Evolutionary conservation across 1,140 invertebrate species (phyloP).

Genomic region (Bombus fervidus): DNA sequence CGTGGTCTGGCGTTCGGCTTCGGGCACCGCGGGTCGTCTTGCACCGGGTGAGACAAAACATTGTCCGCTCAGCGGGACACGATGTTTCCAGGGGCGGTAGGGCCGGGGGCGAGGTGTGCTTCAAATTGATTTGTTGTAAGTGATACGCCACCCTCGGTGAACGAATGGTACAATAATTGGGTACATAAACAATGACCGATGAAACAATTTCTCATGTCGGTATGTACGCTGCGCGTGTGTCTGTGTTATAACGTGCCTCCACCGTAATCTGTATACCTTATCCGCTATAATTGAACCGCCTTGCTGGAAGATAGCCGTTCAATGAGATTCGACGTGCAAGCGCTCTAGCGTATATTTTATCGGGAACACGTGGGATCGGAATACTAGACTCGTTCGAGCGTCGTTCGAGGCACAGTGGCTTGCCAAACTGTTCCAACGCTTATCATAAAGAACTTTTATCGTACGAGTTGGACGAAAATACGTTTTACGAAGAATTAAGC

Average conservation of each 20-base stretch:
- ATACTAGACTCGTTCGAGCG: neutral
- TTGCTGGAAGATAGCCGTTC: slow-evolving; percentile 17
- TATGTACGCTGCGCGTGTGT: neutral
- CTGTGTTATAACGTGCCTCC: neutral
- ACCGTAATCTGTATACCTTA: slow-evolving; percentile 41
- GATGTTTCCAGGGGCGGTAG: slow-evolving; percentile 50
- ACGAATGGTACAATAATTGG: slow-evolving; percentile 67
- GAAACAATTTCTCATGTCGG: slow-evolving; percentile 61
- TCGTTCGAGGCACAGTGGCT: too few species aligned
- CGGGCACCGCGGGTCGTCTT: slow-evolving; percentile 33
- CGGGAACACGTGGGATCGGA: neutral
- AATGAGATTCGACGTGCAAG: slow-evolving; percentile 14
- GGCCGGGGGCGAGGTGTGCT: slow-evolving; percentile 48
- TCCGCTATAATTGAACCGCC: slow-evolving; percentile 50
- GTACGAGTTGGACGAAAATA: too few species aligned
- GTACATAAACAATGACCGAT: slow-evolving; percentile 67
- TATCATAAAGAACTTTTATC: neutral
- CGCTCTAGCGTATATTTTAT: slow-evolving; percentile 2
- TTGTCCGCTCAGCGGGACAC: slow-evolving; percentile 63
- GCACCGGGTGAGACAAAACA: slow-evolving; percentile 58
- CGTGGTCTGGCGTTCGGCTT: neutral
- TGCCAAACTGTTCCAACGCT: neutral
- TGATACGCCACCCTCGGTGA: slow-evolving; percentile 63
- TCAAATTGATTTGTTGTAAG: slow-evolving; percentile 68
- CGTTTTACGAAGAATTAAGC: too few species aligned